Conservation (phyloP, 2,888 invertebrate species). For the Callimorpha dominula region DNA sequence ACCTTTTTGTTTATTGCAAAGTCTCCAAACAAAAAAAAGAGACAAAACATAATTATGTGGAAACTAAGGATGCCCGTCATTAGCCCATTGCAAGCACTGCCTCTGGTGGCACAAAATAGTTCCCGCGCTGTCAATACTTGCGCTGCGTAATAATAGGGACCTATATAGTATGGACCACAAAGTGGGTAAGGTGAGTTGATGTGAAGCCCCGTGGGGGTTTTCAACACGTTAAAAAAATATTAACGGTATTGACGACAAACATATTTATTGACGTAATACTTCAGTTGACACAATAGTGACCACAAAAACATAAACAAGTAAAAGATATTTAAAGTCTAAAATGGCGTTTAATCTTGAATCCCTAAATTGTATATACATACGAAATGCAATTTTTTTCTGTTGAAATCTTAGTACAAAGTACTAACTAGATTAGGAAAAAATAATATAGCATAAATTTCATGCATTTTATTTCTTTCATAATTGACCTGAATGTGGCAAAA, state of each 20-base stretch:
- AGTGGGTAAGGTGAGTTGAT: no score
- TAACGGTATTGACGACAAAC: no score
- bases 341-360: neutral
- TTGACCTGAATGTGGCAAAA: no score
- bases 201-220: no score
- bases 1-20: neutral
- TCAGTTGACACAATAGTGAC: neutral
- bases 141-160: no score
- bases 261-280: neutral
- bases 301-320: neutral
- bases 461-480: no score
- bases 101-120: neutral
- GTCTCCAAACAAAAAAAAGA: neutral
- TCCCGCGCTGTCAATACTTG: neutral
- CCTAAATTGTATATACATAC: neutral
- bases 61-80: neutral
- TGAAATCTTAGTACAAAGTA: no score
- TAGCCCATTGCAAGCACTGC: neutral
- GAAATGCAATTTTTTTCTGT: neutral
- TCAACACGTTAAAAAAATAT: no score
- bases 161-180: no score
- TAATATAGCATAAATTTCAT: neutral
- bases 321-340: neutral
- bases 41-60: neutral
- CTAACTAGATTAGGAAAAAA: no score